Evolutionary conservation across 1,140 invertebrate genomes (phyloP), one percentile per base, ranked within the genome.

Genomic region (Drosophila repleta): DNA sequence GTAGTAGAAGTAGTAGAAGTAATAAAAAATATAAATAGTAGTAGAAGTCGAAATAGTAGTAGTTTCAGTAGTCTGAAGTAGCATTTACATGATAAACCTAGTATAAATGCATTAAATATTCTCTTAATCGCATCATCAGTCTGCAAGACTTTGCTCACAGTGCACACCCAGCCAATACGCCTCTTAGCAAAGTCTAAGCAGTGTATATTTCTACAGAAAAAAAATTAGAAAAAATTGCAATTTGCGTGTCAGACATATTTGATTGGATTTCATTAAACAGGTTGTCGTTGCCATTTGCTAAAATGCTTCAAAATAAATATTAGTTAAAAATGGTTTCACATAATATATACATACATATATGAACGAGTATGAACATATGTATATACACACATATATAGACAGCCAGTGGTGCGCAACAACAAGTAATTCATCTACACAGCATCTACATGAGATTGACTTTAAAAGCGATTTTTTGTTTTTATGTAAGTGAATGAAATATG

Each of bases 401-500:
- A 18, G 8, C 29, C 51, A 53, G 6, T 18, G 48, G 48, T 17
- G 29, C n/a, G 10, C 4, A 45, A 13, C 4, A 45, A 13, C 29
- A 11, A 10, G n/a, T 32, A 39, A 49, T 24, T 39, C 29, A 43
- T 10, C 17, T 20, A 11, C 39, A 17, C 35, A 39, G 17, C 35
- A 63, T 35, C 61, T 26, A 56, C 66, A 83, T 74, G 49, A 73
- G 79, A 67, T 60, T 49, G 64, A 78, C 39, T 70, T 66, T 53
- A 39, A 76, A 79, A 75, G 70, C 35, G 66, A 17, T 43, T 43
- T 43, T 43, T 43, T 74, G 18, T 4, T n/a, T 55, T 41, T 48
- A 55, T 41, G 24, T n/a, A 61, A 48, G 45, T 35, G 60, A 7
- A 82, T 87, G 74, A 87, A 87, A 87, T 85, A 85, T 85, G 83